Evolutionary conservation across 2,113 vertebrate genomes (phyloP).

Genomic region (Spizaetus ornatus): DNA sequence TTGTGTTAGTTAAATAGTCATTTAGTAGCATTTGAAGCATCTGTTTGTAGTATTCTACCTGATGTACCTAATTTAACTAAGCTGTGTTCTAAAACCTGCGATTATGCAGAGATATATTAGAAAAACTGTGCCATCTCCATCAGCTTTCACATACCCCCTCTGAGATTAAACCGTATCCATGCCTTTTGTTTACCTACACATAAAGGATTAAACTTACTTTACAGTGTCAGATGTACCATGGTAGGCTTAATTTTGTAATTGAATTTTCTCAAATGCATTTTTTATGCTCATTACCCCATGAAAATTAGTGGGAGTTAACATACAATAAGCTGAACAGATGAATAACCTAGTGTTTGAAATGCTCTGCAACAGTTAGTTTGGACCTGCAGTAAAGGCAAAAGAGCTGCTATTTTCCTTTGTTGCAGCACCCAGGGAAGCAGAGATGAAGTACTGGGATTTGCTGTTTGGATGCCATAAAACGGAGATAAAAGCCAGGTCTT

Average conservation of each 20-base stretch:
- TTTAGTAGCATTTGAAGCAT: neutral
- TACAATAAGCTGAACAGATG: neutral
- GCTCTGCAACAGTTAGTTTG: neutral
- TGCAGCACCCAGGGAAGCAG: neutral
- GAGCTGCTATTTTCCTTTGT: neutral
- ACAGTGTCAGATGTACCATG: neutral
- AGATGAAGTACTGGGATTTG: neutral
- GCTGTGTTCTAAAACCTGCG: neutral
- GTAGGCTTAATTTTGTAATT: constrained; percentile 8
- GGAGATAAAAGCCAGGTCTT: neutral
- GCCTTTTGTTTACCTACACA: neutral
- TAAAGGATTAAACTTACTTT: neutral
- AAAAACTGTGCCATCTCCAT: neutral
- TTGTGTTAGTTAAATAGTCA: neutral
- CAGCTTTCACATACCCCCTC: neutral
- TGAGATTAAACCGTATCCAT: neutral
- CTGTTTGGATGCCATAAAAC: neutral
- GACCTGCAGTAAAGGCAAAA: neutral
- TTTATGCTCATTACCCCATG: neutral
- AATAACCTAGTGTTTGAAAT: neutral
- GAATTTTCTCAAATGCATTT: constrained; percentile 1
- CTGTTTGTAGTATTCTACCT: neutral
- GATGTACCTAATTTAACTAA: neutral
- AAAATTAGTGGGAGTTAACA: neutral
- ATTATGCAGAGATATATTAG: neutral